These are phyloP conservation scores for Grammomys dolichurus DNA, from an alignment of 2,113 vertebrate genomes.

Conservation along the genomic window DNA sequence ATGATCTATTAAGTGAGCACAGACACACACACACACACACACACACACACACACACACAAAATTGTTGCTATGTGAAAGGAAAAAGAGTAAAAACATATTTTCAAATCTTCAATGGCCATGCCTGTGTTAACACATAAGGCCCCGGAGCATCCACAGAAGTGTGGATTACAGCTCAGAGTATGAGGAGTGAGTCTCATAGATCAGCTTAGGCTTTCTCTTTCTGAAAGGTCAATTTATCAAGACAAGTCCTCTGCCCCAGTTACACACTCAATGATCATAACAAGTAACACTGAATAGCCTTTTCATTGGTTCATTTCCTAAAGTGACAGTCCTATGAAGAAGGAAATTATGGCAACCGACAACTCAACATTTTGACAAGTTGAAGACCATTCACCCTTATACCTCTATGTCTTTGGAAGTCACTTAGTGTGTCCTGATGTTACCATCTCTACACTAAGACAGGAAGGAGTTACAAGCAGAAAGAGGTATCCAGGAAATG, in stretches of 20 bases:
- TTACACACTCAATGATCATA: not conserved
- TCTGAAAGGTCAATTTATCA: conserved; percentile 32
- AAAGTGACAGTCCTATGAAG: not conserved
- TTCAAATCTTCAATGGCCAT: not conserved
- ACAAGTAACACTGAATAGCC: not conserved
- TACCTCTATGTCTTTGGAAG: not conserved
- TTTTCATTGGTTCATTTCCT: not conserved
- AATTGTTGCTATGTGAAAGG: not conserved
- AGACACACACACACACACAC: not conserved
- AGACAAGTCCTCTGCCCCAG: conserved; percentile 1
- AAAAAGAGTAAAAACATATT: not conserved
- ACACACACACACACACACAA: not conserved
- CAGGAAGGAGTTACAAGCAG: not conserved
- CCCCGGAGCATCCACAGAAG: not conserved
- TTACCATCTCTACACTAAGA: not conserved
- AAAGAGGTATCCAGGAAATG: not conserved
- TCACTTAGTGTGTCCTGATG: not conserved
- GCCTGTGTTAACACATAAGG: not conserved
- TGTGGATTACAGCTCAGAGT: not conserved
- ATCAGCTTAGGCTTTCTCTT: not conserved
- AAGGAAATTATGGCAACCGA: conserved; percentile 21
- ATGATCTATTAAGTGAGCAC: not conserved
- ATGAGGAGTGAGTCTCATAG: not conserved
- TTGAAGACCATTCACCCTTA: not conserved
- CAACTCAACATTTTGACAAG: not conserved